Conservation (phyloP, 2,113 vertebrate genomes). For the Xenus cinereus region DNA sequence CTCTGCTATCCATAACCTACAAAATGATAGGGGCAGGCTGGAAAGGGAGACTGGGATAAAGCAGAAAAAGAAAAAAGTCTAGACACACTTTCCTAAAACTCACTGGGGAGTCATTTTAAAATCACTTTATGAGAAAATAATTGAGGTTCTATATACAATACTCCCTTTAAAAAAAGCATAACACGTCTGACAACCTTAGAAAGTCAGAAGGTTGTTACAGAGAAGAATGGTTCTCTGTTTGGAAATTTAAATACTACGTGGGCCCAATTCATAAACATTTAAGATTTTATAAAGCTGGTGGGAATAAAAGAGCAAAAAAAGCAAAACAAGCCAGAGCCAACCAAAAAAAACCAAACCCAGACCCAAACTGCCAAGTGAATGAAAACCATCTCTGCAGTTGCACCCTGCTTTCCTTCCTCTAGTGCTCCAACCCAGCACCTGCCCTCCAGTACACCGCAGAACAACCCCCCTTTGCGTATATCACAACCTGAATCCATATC, state of each 20-base stretch:
- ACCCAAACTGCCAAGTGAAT: not conserved
- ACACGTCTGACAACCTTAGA: constrained; percentile 49
- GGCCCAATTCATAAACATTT: constrained; percentile 65
- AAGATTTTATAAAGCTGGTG: constrained; percentile 55
- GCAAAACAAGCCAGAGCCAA: not conserved
- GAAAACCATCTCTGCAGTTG: not conserved
- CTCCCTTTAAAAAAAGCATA: constrained; percentile 43
- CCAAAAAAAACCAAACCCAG: not conserved
- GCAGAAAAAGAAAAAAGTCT: constrained; percentile 72
- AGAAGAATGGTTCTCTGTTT: constrained; percentile 68
- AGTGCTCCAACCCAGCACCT: not conserved
- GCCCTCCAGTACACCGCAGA: not conserved
- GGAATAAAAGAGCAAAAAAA: constrained; percentile 36
- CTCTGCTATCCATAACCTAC: constrained; percentile 72
- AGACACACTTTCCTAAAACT: constrained; percentile 77
- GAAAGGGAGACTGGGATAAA: constrained; percentile 56
- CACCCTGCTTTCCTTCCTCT: not conserved
- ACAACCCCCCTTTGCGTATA: not conserved
- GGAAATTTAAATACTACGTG: constrained; percentile 59
- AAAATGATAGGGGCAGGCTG: constrained; percentile 64
- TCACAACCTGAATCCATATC: not conserved
- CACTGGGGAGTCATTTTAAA: constrained; percentile 74
- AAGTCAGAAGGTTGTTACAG: constrained; percentile 66
- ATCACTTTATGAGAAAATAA: constrained; percentile 78
- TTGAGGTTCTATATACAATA: constrained; percentile 74